Evolutionary conservation across 1,140 invertebrate genomes (phyloP), one percentile per base, ranked within the genome.

Genomic region (Trichomalopsis sarcophagae): DNA sequence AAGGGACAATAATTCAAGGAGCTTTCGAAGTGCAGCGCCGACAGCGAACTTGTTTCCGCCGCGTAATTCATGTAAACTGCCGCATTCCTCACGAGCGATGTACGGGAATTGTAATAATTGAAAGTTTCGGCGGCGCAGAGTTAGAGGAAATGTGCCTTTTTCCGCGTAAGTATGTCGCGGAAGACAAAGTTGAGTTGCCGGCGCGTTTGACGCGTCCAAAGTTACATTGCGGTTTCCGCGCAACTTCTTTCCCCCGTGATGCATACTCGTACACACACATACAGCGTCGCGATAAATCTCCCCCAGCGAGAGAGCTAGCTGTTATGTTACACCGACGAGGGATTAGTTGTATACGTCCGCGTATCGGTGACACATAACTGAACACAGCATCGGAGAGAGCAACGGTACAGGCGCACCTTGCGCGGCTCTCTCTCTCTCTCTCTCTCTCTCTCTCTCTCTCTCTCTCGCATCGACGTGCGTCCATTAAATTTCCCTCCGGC

Each of bases 31-130:
- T 21, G 14, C 36, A 13, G 2, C 75, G 30, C 14, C 27, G 9
- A 5, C 17, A 2, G 62, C 17, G 21, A 69, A 5, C 55, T 17
- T 77, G 14, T 68, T 2, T 78, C 23, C 69, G 27, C 27, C 27
- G 73, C 73, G 73, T 75, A 75, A 75, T 75, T 44, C 73, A 75
- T 40, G 13, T 75, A 40, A 75, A 40, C 73, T n/a, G 14, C 27
- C 21, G 36, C 68, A 71, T 71, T 71, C 36, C 73, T 75, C 73
- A n/a, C 17, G 55, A 62, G 6, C 2, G 55, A 62, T 62, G 55
- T 17, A 62, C 55, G 21, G 55, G 55, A 62, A 62, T 62, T n/a
- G 55, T 75, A 36, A 44, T n/a, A 36, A 36, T 36, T 75, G 27
- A 36, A 75, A 33, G 73, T 75, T 75, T 44, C 10, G 27, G 33